Evolutionary conservation across 1,140 invertebrate genomes (phyloP).

Genomic region (Branchinecta lindahli): DNA sequence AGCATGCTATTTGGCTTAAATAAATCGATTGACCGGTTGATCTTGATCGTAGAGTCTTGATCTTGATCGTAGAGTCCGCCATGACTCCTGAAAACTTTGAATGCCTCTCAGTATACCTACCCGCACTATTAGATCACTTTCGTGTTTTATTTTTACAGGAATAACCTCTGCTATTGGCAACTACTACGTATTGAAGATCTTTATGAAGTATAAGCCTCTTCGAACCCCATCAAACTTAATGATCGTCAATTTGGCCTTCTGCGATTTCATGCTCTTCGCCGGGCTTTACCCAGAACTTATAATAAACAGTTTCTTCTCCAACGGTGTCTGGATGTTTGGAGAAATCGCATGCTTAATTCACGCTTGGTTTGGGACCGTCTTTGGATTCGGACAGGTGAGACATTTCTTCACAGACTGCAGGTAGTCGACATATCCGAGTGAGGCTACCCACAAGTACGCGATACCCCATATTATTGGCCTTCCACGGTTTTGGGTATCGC

Average conservation of each 20-base stretch:
- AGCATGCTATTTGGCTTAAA: too few relatives aligned
- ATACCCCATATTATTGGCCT: too few relatives aligned
- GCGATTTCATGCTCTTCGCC: conserved; percentile 27
- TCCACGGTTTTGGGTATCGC: too few relatives aligned
- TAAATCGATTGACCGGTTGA: too few relatives aligned
- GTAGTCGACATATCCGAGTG: not conserved
- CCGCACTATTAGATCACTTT: too few relatives aligned
- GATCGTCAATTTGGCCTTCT: conserved; percentile 33
- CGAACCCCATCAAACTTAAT: conserved; percentile 34
- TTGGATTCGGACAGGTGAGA: conserved; percentile 15
- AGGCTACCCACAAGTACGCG: too few relatives aligned
- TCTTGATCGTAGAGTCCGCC: too few relatives aligned
- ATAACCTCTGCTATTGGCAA: conserved; percentile 20
- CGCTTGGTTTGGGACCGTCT: conserved; percentile 18
- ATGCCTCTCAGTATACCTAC: too few relatives aligned
- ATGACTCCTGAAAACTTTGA: too few relatives aligned
- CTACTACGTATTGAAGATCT: conserved; percentile 21
- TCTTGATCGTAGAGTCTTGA: too few relatives aligned
- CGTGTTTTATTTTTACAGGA: conserved; percentile 12
- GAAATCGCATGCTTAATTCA: conserved; percentile 20
- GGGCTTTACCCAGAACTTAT: conserved; percentile 24
- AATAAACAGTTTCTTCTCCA: conserved; percentile 22
- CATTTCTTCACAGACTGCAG: not conserved
- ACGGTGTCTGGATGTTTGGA: conserved; percentile 21
- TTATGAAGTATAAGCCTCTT: conserved; percentile 23